phyloP scores from a whole-genome alignment of 2,113 vertebrate species.

The Rhipidura dahli region DNA sequence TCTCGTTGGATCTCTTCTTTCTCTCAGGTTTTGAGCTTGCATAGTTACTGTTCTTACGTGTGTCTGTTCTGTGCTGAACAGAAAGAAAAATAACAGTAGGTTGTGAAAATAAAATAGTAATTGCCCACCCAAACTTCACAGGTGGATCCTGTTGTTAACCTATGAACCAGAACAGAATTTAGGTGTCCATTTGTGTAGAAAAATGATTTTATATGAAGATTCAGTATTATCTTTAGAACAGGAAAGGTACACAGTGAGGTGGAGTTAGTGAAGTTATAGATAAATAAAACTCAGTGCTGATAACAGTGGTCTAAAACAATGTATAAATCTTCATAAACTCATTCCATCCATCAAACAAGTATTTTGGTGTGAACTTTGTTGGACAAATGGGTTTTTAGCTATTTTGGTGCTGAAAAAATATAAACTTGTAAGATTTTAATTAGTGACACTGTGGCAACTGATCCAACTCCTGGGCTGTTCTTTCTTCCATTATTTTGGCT shows the following conservation, averaged over 20 bases:
- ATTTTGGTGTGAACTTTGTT: not conserved
- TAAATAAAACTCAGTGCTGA: not conserved
- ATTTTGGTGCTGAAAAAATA: not conserved
- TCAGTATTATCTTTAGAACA: not conserved
- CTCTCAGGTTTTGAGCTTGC: conserved; percentile 4
- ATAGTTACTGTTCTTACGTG: not conserved
- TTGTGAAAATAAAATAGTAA: not conserved
- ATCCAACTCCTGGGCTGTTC: not conserved
- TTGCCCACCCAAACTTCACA: not conserved
- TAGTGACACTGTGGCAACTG: not conserved
- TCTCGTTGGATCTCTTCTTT: conserved; percentile 11
- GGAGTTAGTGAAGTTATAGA: not conserved
- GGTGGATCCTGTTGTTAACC: not conserved
- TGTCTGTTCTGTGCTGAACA: not conserved
- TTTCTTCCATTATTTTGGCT: not conserved
- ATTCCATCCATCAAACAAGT: not conserved
- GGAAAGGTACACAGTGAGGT: not conserved
- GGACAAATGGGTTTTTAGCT: not conserved
- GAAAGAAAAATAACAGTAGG: not conserved
- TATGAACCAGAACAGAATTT: not conserved
- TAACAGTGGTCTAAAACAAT: not conserved
- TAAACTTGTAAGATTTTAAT: not conserved
- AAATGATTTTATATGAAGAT: not conserved
- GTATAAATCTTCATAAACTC: not conserved
- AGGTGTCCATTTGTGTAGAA: not conserved